Percentiles rank a stretch among this genome's conserved stretches.
Evolutionary conservation across 1,140 invertebrate genomes (phyloP).

Genomic region (Harlomillsia oculata): DNA sequence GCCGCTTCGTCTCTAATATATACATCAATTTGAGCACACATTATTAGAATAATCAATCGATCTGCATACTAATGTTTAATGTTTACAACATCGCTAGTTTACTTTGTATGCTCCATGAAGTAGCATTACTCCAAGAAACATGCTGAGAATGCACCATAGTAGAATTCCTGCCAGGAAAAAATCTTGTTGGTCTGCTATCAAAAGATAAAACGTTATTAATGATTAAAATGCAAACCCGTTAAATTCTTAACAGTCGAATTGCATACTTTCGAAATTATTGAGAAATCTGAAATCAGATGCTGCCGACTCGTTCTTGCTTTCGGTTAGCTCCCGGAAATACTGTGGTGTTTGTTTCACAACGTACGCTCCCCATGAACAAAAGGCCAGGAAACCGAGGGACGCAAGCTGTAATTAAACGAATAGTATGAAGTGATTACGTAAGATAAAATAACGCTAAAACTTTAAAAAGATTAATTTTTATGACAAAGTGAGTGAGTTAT

Average conservation of each 20-base stretch:
- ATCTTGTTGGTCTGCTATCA: slow-evolving; percentile 9
- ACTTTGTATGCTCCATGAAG: slow-evolving; percentile 4
- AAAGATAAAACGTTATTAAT: not conserved
- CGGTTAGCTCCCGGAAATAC: slow-evolving; percentile 10
- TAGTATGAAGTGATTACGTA: not conserved
- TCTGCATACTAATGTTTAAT: not conserved
- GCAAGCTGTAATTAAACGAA: slow-evolving; percentile 5
- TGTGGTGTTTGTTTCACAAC: slow-evolving; percentile 12
- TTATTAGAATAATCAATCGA: not conserved
- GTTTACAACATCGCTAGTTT: no score
- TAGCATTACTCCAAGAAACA: slow-evolving; percentile 9
- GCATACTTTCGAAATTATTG: not conserved
- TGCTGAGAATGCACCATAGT: slow-evolving; percentile 15
- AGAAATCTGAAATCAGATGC: slow-evolving; percentile 15
- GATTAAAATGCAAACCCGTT: not conserved
- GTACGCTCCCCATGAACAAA: slow-evolving; percentile 13
- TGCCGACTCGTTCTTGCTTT: slow-evolving; percentile 5
- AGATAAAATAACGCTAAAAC: not conserved
- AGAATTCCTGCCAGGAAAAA: slow-evolving; percentile 16
- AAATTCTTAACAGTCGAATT: no score
- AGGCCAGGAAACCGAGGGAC: not conserved
- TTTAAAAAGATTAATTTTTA: not conserved
- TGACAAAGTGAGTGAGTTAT: not conserved
- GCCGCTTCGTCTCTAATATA: not conserved
- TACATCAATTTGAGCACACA: not conserved